phyloP scores from a whole-genome alignment of 2,888 invertebrate genomes.

The Mechanitis mazaeus region DNA sequence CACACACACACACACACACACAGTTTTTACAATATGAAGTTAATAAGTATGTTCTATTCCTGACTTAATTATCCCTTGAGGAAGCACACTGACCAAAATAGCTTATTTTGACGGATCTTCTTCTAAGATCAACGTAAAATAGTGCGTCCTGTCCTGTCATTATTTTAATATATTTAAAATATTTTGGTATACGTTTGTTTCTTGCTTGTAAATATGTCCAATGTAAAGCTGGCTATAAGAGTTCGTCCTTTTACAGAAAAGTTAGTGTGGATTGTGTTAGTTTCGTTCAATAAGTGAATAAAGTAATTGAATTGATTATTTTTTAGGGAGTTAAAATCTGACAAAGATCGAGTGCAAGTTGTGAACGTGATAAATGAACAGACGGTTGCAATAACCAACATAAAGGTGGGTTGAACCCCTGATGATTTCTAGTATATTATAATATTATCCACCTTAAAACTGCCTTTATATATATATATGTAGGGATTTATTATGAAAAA shows the following conservation, averaged over 20 bases:
- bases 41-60: background rate
- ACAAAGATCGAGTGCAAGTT: slow-evolving; percentile 55
- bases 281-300: background rate
- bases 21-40: background rate
- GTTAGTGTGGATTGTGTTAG: slow-evolving; percentile 51
- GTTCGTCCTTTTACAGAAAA: slow-evolving; percentile 80
- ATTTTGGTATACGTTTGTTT: background rate
- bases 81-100: background rate
- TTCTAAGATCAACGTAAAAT: background rate
- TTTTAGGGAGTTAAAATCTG: slow-evolving; percentile 59
- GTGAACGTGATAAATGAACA: slow-evolving; percentile 66
- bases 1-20: too few species aligned
- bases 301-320: slow-evolving; percentile 17
- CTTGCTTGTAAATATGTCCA: slow-evolving; percentile 64
- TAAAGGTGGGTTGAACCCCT: slow-evolving; percentile 66
- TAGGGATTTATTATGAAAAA: too few species aligned
- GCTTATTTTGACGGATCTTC: slow-evolving; percentile 1
- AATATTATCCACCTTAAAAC: too few species aligned
- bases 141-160: too few species aligned
- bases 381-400: slow-evolving; percentile 76
- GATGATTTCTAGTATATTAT: too few species aligned
- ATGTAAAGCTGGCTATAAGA: slow-evolving; percentile 80
- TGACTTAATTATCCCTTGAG: slow-evolving; percentile 6
- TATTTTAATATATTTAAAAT: background rate
- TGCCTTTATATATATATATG: too few species aligned